phyloP scores from a whole-genome alignment of 1,140 invertebrate genomes.

The Stegodyphus dumicola region DNA sequence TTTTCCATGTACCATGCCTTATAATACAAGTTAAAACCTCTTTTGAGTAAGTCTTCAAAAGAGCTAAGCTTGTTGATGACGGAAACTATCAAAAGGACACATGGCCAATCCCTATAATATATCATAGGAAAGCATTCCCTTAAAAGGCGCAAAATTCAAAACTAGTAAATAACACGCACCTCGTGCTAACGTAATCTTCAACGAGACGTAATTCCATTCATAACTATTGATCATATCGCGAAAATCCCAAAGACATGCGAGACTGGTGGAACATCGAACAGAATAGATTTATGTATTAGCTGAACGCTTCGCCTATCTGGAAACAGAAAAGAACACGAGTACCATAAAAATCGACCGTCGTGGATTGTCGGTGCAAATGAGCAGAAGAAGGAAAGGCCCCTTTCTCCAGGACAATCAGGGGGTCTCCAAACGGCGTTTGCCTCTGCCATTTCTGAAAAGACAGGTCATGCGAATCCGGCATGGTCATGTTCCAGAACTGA shows the following conservation, averaged over 20 bases:
- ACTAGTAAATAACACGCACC: slow-evolving; percentile 26
- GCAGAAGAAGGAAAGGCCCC: neutral
- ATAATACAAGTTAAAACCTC: too few relatives aligned
- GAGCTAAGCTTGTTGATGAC: neutral
- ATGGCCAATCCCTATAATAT: neutral
- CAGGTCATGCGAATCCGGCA: slow-evolving; percentile 44
- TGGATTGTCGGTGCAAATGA: slow-evolving; percentile 7
- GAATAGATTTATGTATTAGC: slow-evolving; percentile 45
- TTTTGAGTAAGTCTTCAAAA: too few relatives aligned
- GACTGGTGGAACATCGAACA: slow-evolving; percentile 36
- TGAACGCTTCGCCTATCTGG: slow-evolving; percentile 32
- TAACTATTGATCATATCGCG: slow-evolving; percentile 27
- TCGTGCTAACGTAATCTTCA: slow-evolving; percentile 29
- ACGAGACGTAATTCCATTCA: slow-evolving; percentile 35
- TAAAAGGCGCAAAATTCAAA: neutral
- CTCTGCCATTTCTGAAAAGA: neutral
- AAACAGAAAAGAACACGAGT: slow-evolving; percentile 11
- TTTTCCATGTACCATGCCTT: too few relatives aligned
- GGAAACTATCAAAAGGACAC: neutral
- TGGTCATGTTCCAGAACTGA: slow-evolving; percentile 47
- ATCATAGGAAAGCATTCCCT: slow-evolving; percentile 27
- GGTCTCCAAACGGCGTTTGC: neutral
- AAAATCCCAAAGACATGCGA: neutral
- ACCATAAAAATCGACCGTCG: slow-evolving; percentile 32
- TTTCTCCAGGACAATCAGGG: neutral